Evolutionary conservation across 2,113 vertebrate species (phyloP), one percentile per base, ranked within the genome.

Genomic region (Drymodes brunneopygia): DNA sequence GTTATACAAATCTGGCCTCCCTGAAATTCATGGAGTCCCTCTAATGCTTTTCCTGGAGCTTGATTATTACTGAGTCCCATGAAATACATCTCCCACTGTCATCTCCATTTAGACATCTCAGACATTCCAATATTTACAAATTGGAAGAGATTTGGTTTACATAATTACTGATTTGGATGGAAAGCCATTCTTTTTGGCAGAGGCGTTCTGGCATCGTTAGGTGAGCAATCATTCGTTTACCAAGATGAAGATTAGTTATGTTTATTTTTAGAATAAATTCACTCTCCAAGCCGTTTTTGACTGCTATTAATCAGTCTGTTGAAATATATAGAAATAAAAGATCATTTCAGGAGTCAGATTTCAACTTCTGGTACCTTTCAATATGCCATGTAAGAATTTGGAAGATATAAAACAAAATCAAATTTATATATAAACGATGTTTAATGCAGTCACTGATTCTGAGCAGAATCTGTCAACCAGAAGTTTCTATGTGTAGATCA

Each of bases 231-330:
- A 81, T 23, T 88, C 67, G 61, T 87, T 95, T 92, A 91, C 40
- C 36, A 92, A 53, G 48, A 91, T 62, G 64, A 81, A 86, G 57
- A 89, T 72, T 44, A 81, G 8, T 75, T 75, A 45, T 45, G 40
- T 82, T 94, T 95, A 91, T 85, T 95, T 94, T 94, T 50, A 81
- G 65, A 81, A 85, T 67, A 89, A 89, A 95, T 67, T 87, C 23
- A 65, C 23, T 85, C 42, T 67, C 36, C 42, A 87, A 75, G 58
- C 8, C 16, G 75, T 87, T 92, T 95, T 38, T 87, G 53, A 79
- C 78, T 45, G 61, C 50, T 70, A 82, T 72, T 79, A 82, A 75
- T 89, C 94, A 82, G 42, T 53, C 69, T 47, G 23, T 18, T 7
- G 16, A 89, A 92, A 87, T 61, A 36, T 31, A 72, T 1, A 90